Percentiles rank a stretch among this genome's conserved stretches.
Conservation (phyloP, 2,113 vertebrate species). For the Polyodon spathula region DNA sequence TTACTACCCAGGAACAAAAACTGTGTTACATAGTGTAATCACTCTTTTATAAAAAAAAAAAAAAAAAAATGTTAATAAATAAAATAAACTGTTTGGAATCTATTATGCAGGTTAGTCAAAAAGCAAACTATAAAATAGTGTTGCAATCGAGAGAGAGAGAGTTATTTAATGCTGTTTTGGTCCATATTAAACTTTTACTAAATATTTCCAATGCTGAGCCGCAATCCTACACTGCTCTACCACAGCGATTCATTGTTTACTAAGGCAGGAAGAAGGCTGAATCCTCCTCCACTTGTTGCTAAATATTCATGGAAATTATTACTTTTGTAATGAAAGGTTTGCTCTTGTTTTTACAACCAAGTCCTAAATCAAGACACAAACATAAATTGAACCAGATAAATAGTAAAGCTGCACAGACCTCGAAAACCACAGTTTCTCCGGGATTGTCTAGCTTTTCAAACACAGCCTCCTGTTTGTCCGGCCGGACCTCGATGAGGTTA, state of each 20-base stretch:
- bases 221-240: constrained; percentile 43
- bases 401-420: constrained; percentile 53
- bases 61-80: too few species aligned
- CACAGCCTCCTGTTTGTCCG: constrained; percentile 83
- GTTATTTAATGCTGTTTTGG: constrained; percentile 52
- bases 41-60: too few species aligned
- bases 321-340: constrained; percentile 32
- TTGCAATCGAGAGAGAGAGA: constrained; percentile 36
- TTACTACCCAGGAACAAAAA: too few species aligned
- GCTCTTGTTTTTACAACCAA: constrained; percentile 34
- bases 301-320: constrained; percentile 42
- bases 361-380: constrained; percentile 46
- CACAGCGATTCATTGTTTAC: constrained; percentile 54
- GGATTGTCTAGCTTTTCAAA: constrained; percentile 87
- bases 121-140: constrained; percentile 18
- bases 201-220: constrained; percentile 28
- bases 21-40: too few species aligned
- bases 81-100: too few species aligned
- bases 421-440: constrained; percentile 67
- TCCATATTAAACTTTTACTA: constrained; percentile 28
- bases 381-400: constrained; percentile 30
- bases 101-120: too few species aligned
- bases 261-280: constrained; percentile 42
- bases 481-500: constrained; percentile 81
- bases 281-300: constrained; percentile 41